Evolutionary conservation across 2,113 vertebrate species (phyloP).

Genomic region (Ellobius talpinus): DNA sequence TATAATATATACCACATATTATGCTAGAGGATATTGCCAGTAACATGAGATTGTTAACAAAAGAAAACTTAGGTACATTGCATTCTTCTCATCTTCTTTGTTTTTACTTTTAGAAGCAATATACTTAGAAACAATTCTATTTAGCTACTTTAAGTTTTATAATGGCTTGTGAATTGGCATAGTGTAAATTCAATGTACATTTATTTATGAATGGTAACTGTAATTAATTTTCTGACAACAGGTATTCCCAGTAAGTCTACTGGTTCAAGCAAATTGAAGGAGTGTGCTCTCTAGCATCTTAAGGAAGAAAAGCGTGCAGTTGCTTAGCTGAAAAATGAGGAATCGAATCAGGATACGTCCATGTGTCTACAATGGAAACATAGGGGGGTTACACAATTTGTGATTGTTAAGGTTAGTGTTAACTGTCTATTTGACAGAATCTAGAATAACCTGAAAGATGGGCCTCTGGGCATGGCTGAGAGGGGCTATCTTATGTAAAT

Average conservation of each 20-base stretch:
- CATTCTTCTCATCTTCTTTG: neutral
- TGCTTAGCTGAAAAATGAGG: constrained; percentile 12
- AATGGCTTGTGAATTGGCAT: constrained; percentile 21
- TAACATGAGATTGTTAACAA: neutral
- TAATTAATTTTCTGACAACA: constrained; percentile 56
- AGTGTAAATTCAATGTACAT: constrained; percentile 35
- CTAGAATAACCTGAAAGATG: neutral
- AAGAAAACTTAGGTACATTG: neutral
- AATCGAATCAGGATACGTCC: neutral
- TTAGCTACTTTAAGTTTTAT: constrained; percentile 38
- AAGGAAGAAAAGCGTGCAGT: constrained; percentile 39
- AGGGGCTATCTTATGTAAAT: neutral
- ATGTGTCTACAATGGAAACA: neutral
- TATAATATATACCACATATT: neutral
- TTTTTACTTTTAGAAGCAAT: neutral
- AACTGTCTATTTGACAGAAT: neutral
- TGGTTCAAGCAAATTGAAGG: constrained; percentile 41
- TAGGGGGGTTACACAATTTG: neutral
- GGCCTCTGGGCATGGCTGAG: neutral
- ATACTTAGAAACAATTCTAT: neutral
- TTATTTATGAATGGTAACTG: constrained; percentile 51
- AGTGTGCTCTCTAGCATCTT: neutral
- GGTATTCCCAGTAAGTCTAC: constrained; percentile 7
- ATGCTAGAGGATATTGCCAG: neutral
- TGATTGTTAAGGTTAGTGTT: neutral